Evolutionary conservation across 2,888 invertebrate species (phyloP).

Genomic region (Schrankia costaestrigalis): DNA sequence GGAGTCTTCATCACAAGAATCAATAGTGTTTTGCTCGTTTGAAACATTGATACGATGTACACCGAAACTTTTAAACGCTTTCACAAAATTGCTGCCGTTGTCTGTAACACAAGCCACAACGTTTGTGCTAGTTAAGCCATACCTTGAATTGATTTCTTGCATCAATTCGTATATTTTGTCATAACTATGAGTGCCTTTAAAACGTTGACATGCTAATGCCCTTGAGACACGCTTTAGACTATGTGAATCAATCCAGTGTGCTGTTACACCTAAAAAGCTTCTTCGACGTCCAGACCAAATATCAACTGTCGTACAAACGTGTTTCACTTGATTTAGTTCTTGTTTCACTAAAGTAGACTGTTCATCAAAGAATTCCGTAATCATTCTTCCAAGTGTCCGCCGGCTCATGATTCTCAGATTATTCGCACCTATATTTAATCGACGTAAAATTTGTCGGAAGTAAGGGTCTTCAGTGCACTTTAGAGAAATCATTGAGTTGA

Average conservation of each 20-base stretch:
- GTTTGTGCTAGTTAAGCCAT: conserved; percentile 22
- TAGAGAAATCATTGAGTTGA: too few species aligned
- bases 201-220: conserved; percentile 24
- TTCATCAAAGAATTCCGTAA: too few species aligned
- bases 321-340: not conserved
- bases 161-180: conserved; percentile 20
- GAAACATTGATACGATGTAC: too few species aligned
- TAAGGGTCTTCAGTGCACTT: too few species aligned
- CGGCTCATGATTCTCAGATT: too few species aligned
- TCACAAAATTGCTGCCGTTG: conserved; percentile 15
- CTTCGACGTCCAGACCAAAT: conserved; percentile 13
- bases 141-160: conserved; percentile 17
- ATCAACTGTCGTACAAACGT: not conserved
- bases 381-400: too few species aligned
- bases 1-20: too few species aligned
- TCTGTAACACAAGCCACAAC: conserved; percentile 14
- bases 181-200: conserved; percentile 17
- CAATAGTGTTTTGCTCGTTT: too few species aligned
- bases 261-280: conserved; percentile 20
- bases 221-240: conserved; percentile 8
- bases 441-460: too few species aligned
- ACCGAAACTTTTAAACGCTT: conserved; percentile 7
- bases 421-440: too few species aligned
- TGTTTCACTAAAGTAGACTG: too few species aligned
- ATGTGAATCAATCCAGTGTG: conserved; percentile 17